Evolutionary conservation across 1,140 invertebrate genomes (phyloP).

Genomic region (Atta cephalotes): DNA sequence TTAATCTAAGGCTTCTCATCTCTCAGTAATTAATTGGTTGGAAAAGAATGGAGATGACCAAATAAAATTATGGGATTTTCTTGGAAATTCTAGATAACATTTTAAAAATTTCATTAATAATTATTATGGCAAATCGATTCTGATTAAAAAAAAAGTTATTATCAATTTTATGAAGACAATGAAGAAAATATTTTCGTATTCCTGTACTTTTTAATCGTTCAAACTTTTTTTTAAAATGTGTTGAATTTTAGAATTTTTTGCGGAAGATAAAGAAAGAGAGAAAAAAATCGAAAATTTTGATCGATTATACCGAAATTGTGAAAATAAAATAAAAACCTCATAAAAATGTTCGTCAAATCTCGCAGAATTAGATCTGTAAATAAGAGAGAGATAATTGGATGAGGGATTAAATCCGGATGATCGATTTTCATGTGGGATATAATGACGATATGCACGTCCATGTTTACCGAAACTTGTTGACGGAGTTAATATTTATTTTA

Average conservation of each 20-base stretch:
- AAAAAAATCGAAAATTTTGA: not conserved
- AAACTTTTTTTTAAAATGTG: not conserved
- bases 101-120: not conserved
- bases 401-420: conserved; percentile 39
- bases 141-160: not conserved
- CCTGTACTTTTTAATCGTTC: not conserved
- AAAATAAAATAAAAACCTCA: not conserved
- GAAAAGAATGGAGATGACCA: not conserved
- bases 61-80: not conserved
- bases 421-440: conserved; percentile 48
- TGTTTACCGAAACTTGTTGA: conserved; percentile 41
- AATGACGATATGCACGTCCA: conserved; percentile 12
- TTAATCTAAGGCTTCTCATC: not conserved
- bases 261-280: not conserved
- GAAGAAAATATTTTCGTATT: not conserved
- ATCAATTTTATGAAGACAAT: not conserved
- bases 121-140: not conserved
- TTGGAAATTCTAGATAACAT: not conserved
- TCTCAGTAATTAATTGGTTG: not conserved
- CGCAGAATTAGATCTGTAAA: conserved; percentile 38
- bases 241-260: not conserved
- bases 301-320: not conserved
- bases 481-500: conserved; percentile 58
- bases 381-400: conserved; percentile 33
- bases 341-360: conserved; percentile 6